Percentiles rank a stretch among this genome's conserved stretches.
phyloP scores from a whole-genome alignment of 2,113 vertebrate genomes.

The Poecilia latipinna region DNA sequence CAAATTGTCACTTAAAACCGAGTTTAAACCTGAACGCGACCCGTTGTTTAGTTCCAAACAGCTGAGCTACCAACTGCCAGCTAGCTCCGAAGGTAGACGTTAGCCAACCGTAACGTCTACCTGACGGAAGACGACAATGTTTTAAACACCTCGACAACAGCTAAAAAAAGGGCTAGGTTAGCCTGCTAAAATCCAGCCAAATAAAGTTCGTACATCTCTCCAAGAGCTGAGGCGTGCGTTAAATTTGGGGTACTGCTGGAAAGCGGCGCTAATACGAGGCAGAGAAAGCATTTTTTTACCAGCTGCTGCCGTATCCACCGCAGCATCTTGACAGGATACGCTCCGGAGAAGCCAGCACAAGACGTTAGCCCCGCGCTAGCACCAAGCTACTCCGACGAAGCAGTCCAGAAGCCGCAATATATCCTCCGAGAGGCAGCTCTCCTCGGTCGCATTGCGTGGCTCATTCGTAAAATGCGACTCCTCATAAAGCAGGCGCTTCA shows the following conservation, averaged over 20 bases:
- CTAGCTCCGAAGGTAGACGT: conserved; percentile 3
- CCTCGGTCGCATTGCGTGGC: conserved; percentile 59
- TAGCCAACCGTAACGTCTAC: conserved; percentile 49
- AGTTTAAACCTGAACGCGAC: background rate
- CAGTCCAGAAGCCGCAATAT: conserved; percentile 60
- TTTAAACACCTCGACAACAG: conserved; percentile 42
- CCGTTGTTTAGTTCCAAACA: background rate
- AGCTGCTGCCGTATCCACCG: conserved; percentile 97
- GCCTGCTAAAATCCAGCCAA: conserved; percentile 1
- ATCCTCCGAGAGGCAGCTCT: conserved; percentile 39
- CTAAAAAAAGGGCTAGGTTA: conserved; percentile 20
- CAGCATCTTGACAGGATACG: conserved; percentile 82
- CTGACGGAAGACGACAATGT: conserved; percentile 49
- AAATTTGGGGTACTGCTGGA: background rate
- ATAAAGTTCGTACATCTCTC: conserved; percentile 44
- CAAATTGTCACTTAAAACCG: background rate
- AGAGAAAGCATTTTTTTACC: conserved; percentile 79
- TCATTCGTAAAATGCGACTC: conserved; percentile 13
- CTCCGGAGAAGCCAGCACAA: conserved; percentile 51
- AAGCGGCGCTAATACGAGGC: conserved; percentile 4
- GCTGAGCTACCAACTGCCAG: background rate
- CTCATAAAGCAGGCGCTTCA: background rate
- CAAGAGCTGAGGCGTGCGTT: accelerated
- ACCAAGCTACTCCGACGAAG: conserved; percentile 72
- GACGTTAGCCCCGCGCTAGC: conserved; percentile 74